Evolutionary conservation across 2,888 invertebrate species (phyloP).

Genomic region (Junonia oenone): DNA sequence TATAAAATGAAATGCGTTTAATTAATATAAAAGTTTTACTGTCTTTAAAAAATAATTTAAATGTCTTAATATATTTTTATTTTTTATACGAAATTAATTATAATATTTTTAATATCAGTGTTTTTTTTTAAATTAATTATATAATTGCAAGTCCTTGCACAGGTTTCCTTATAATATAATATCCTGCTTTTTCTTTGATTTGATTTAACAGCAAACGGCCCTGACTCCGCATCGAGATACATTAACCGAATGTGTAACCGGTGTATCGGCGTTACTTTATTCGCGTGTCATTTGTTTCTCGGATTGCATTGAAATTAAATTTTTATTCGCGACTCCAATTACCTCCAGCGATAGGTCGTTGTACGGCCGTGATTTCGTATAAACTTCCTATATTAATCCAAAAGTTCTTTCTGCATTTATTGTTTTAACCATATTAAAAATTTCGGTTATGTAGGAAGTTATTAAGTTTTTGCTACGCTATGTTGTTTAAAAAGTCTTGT

Average conservation of each 20-base stretch:
- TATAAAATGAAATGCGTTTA: too few species aligned
- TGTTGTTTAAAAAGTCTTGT: background rate
- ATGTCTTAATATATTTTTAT: too few species aligned
- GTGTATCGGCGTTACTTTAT: background rate
- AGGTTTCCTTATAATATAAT: background rate
- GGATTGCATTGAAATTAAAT: background rate
- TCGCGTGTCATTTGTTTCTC: background rate
- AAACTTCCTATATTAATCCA: background rate
- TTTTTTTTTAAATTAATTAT: background rate
- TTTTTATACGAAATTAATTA: too few species aligned
- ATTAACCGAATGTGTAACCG: background rate
- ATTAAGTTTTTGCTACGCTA: background rate
- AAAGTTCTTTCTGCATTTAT: background rate
- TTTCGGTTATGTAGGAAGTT: background rate
- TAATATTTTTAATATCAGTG: too few species aligned
- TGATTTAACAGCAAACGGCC: background rate
- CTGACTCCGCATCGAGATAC: background rate
- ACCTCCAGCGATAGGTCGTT: constrained; percentile 5
- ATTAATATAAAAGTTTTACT: too few species aligned
- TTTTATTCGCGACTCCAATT: background rate
- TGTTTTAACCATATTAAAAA: background rate
- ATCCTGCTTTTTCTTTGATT: background rate
- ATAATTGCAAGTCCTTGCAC: background rate
- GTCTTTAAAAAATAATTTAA: too few species aligned
- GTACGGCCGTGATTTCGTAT: constrained; percentile 7